Evolutionary conservation across 2,888 invertebrate species (phyloP), one percentile per base, ranked within the genome.

Genomic region (Celastrina argiolus): DNA sequence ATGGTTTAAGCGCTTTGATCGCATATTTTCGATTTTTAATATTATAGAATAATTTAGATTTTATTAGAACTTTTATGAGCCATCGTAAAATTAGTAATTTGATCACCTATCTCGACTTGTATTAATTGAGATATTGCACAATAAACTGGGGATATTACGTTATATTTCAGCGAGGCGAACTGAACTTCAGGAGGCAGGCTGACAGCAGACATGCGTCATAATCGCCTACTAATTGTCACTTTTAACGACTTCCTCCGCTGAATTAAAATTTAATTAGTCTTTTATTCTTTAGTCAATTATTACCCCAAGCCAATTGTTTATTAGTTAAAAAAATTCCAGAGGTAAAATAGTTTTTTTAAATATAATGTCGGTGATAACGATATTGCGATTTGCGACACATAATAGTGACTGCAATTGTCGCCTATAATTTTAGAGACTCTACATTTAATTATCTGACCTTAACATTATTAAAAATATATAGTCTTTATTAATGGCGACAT

Each of bases 151-250:
- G 12, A 22, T 51, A 51, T 51, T 18, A 51, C 22, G 51, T 22
- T 51, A 18, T 22, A 51, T 0, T 51, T 51, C 22, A 10, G 51
- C 5, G 18, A 18, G 18, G 8, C 45, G 18, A 10, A 18, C 45
- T 51, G 7, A 34, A 59, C 59, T 18, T 59, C 36, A 59, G 59
- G 59, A 36, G 59, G 31, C 3, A n/a, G 28, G 28, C 28, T 28
- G 28, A 4, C 5, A 3, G 22, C 22, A 10, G 59, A 26, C 22
- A 10, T 34, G 39, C 14, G 5, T 61, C 39, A 61, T 22, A 39
- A 18, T 36, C 59, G 12, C 59, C 61, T 22, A 22, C 61, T 61
- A 61, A 61, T 61, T 61, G 61, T 61, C 36, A 61, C 61, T 39
- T 31, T 31, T 61, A 22, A 39, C 61, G 61, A 61, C 61, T 39